Evolutionary conservation across 1,140 invertebrate genomes (phyloP).

Genomic region (Neodiprion pinetum): DNA sequence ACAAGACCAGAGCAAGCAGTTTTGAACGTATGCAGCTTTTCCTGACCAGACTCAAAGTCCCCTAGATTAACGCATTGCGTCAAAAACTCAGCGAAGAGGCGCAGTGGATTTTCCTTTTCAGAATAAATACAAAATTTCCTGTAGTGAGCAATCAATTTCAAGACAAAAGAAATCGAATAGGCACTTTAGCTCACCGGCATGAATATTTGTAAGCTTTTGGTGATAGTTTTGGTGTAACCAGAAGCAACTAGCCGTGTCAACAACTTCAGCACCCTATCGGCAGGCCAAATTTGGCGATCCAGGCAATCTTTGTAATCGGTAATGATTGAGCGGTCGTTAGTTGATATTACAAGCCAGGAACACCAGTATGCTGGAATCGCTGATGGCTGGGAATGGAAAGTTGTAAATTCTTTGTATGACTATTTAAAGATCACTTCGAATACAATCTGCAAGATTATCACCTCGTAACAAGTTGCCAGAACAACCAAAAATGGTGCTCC

Average conservation of each 20-base stretch:
- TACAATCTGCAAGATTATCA: conserved; percentile 36
- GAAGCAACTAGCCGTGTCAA: conserved; percentile 61
- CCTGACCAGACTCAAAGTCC: conserved; percentile 44
- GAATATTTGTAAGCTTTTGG: conserved; percentile 68
- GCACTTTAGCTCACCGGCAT: conserved; percentile 64
- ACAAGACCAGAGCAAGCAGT: conserved; percentile 40
- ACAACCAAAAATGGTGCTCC: conserved; percentile 68
- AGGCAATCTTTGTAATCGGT: conserved; percentile 52
- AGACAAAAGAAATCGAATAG: conserved; percentile 24
- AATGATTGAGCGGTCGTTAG: conserved; percentile 52
- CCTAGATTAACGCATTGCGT: conserved; percentile 44
- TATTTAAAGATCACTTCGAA: neutral
- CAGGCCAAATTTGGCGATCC: conserved; percentile 50
- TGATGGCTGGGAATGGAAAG: conserved; percentile 63
- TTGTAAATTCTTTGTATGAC: neutral
- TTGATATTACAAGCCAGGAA: conserved; percentile 66
- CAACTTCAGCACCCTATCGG: conserved; percentile 57
- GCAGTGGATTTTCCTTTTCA: conserved; percentile 67
- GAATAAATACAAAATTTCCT: conserved; percentile 31
- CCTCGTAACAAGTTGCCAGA: conserved; percentile 73
- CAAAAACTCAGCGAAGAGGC: conserved; percentile 62
- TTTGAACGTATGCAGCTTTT: conserved; percentile 46
- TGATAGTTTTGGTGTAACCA: conserved; percentile 64
- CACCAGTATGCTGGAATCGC: conserved; percentile 68
- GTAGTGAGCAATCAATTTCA: conserved; percentile 24